Base-by-base conservation (phyloP, 1,140 invertebrate genomes). In the Bombus terrestris region DNA sequence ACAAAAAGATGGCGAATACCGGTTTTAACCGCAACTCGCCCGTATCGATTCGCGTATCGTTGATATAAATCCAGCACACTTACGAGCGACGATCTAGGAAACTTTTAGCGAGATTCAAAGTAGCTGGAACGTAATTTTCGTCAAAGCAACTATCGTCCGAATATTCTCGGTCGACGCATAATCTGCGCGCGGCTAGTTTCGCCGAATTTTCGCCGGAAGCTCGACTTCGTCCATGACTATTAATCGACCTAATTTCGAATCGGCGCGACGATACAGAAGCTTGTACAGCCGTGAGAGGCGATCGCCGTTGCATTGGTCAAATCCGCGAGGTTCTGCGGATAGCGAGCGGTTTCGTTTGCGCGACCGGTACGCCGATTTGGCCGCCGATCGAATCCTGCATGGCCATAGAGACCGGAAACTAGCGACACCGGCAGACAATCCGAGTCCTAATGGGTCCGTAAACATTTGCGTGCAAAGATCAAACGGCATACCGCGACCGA, bases 381-480 rank as follows among this genome's bases (percentile, higher is more conserved):
- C 15, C 10, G 12, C 28, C 28, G 59, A 41, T 53, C 35, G n/a
- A 69, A 78, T 78, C 78, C 47, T 53, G 18, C 35, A 43, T 59
- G 37, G 41, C 69, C 68, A 79, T 41, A 79, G 75, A 69, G 75
- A 41, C 2, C 32, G 47, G 75, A 37, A 18, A 47, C 41, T 47
- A 15, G 72, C 59, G 28, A 32, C 41, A 35, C 28, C 8, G 22
- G 18, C 41, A 74, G 85, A 85, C 89, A 88, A 87, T 90, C 78
- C 76, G 84, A 66, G 85, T 81, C 90, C 86, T 94, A 95, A 95
- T 94, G 92, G 92, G 81, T 92, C 73, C 82, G 92, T 91, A 92
- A 94, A 94, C 90, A 94, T 93, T 93, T 93, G 91, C 85, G 76
- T 43, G 88, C 57, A 78, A 88, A 79, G 76, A 90, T 86, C 89